Base-by-base conservation (phyloP, 2,888 invertebrate genomes). In the Eupithecia inturbata region DNA sequence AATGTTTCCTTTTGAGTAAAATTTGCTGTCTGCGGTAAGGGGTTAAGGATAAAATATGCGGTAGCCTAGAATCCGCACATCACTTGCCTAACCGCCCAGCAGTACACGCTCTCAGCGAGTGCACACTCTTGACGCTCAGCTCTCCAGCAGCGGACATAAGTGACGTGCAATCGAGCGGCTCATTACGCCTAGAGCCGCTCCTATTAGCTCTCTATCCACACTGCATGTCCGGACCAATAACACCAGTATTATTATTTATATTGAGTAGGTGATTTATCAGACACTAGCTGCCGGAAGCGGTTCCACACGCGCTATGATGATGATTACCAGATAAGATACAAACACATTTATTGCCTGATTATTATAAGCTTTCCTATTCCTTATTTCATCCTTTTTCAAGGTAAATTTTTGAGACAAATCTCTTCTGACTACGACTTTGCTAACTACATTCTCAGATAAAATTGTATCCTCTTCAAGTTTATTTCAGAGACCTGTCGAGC, bases 131-230 rank as follows among this genome's bases (percentile, higher is more conserved):
- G 28, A 31, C 19, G 31, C 62, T 16, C 19, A 3, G 62, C 62
- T 16, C 62, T 62, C 9, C 16, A 19, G 19, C 28, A 19, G 62
- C 62, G 62, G 31, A 31, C 62, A 62, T 62, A 28, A 60, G 62
- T 62, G 62, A 31, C 62, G 31, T 31, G 62, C 62, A 31, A 62
- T 31, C 62, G 62, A 62, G 62, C 62, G 31, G 62, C 28, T 62
- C 62, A 31, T 62, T 31, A 62, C 31, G 28, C 16, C 62, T 31
- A 57, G 7, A 28, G 31, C 62, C 62, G 9, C 31, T 62, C 16
- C 31, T 31, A 62, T 60, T 62, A 62, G 62, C 62, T 31, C 62
- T 19, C 53, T 22, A 10, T 9, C 31, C 3, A 19, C 62, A 31
- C 62, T 62, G 31, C 31, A 31, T 12, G 31, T 26, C 62, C 62